These are phyloP conservation scores for Hippoglossus hippoglossus DNA, from an alignment of 2,797 vertebrate genomes.

Conservation along the genomic window DNA sequence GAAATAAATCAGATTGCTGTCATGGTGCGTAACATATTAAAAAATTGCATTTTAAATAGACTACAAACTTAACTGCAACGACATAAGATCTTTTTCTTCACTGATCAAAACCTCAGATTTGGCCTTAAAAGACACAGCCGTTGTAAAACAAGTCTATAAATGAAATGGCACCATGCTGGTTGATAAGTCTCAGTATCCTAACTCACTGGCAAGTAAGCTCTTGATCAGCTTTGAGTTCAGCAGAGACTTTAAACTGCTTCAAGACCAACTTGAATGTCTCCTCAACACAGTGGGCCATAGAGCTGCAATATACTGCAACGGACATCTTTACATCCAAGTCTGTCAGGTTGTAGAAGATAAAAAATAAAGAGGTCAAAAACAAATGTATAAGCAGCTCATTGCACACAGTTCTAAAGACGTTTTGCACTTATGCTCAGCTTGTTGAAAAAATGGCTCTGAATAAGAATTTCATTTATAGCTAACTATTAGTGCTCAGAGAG, in stretches of 20 bases:
- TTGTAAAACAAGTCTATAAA: not conserved
- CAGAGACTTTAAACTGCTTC: slow-evolving; percentile 4
- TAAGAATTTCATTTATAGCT: not conserved
- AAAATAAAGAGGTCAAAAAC: not conserved
- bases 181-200: slow-evolving; percentile 10
- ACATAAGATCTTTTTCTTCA: not conserved
- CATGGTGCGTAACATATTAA: not conserved
- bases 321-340: not conserved
- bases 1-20: too few relatives aligned
- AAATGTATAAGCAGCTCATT: not conserved
- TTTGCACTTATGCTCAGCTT: too few relatives aligned
- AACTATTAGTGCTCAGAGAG: not conserved
- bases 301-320: not conserved
- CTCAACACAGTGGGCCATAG: not conserved
- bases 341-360: too few relatives aligned
- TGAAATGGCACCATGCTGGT: slow-evolving; percentile 24
- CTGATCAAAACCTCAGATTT: slow-evolving; percentile 18
- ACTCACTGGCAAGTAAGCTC: slow-evolving; percentile 20
- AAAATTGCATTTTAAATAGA: not conserved
- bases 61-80: not conserved
- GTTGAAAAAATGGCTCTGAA: not conserved
- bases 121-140: not conserved
- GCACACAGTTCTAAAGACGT: not conserved
- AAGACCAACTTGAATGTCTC: not conserved
- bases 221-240: slow-evolving; percentile 40